These are phyloP conservation scores for Lordiphosa collinella DNA, from an alignment of 1,140 invertebrate genomes.

Conservation along the genomic window DNA sequence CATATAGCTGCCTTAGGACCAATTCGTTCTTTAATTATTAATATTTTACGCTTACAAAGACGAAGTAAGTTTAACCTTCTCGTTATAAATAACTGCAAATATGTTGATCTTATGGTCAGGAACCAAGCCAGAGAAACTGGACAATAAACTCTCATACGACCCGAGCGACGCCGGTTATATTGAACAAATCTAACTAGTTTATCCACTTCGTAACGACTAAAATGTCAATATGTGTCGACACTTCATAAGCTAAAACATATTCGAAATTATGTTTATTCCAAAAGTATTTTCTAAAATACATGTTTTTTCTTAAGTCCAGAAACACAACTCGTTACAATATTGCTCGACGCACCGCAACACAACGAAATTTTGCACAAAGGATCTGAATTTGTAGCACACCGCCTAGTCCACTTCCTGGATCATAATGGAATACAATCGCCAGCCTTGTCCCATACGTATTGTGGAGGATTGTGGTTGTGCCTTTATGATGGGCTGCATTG, in stretches of 20 bases:
- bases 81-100: too few species aligned
- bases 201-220: too few species aligned
- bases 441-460: slow-evolving; percentile 60
- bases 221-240: too few species aligned
- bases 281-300: slow-evolving; percentile 4
- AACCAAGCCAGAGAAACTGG: too few species aligned
- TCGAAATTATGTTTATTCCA: slow-evolving; percentile 3
- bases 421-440: slow-evolving; percentile 58
- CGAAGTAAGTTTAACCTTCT: too few species aligned
- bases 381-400: background rate
- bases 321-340: background rate
- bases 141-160: too few species aligned
- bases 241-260: background rate
- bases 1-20: too few species aligned
- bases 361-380: background rate
- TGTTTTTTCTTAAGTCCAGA: background rate
- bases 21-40: too few species aligned
- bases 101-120: too few species aligned
- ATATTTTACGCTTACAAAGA: too few species aligned
- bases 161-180: too few species aligned
- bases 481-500: slow-evolving; percentile 60
- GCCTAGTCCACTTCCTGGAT: background rate
- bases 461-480: slow-evolving; percentile 65
- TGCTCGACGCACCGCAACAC: background rate
- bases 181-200: too few species aligned